Conservation (phyloP, 2,888 invertebrate genomes). For the Plagiodera versicolora region DNA sequence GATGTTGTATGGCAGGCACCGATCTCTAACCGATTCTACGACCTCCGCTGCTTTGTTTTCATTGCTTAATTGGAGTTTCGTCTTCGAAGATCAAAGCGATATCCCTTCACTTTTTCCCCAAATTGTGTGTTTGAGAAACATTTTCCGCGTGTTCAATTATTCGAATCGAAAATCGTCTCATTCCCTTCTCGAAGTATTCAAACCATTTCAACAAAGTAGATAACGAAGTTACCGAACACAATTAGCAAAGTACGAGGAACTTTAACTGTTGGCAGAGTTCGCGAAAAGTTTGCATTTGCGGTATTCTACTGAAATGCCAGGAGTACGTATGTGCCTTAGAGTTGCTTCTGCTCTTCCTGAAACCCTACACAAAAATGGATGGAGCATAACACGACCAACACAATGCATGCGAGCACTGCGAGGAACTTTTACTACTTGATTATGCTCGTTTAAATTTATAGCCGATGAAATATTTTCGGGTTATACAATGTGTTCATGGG, state of each 20-base stretch:
- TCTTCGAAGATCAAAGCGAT: too few species aligned
- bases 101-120: not conserved
- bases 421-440: not conserved
- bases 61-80: too few species aligned
- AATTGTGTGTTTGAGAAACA: not conserved
- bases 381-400: not conserved
- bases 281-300: not conserved
- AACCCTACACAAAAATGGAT: not conserved
- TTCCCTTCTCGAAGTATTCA: not conserved
- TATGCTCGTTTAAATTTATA: too few species aligned
- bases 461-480: too few species aligned
- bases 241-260: not conserved
- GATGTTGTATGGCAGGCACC: too few species aligned
- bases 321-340: too few species aligned
- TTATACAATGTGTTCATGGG: too few species aligned
- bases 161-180: not conserved
- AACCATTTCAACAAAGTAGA: not conserved
- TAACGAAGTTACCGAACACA: not conserved
- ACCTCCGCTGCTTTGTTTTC: too few species aligned
- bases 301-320: not conserved
- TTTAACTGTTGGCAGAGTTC: not conserved
- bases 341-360: not conserved
- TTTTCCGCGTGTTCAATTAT: not conserved
- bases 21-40: too few species aligned
- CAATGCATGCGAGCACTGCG: not conserved